A percentile compares a stretch with the other conserved stretches of the same genome.
phyloP scores from a whole-genome alignment of 2,113 vertebrate genomes.

The Odontophorus gujanensis region DNA sequence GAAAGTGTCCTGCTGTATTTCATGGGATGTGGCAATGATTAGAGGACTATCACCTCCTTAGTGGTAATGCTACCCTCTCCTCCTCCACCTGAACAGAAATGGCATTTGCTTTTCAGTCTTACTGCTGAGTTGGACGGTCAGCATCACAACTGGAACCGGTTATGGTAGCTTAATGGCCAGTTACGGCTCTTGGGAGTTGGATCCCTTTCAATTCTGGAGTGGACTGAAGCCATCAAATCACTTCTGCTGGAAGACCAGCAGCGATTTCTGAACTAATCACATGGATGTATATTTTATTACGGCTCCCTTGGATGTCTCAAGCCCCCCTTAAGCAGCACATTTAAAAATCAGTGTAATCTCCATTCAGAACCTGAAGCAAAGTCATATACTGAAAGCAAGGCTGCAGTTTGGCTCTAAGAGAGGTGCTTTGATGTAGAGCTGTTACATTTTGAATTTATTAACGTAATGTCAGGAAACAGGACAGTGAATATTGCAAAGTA shows the following conservation, averaged over 20 bases:
- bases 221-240: neutral
- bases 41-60: neutral
- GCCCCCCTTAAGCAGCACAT: neutral
- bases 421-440: neutral
- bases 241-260: neutral
- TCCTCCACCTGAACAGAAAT: neutral
- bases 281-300: neutral
- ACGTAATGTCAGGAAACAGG: neutral
- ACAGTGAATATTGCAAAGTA: neutral
- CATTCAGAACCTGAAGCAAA: slow-evolving; percentile 19
- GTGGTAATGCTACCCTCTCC: neutral
- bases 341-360: slow-evolving; percentile 1
- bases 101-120: neutral
- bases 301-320: neutral
- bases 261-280: neutral
- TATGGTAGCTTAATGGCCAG: neutral
- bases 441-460: neutral
- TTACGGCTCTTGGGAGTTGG: neutral
- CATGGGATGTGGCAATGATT: neutral
- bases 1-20: neutral
- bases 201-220: neutral
- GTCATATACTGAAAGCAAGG: neutral
- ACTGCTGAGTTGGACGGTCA: neutral
- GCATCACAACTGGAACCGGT: neutral
- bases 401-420: neutral